Evolutionary conservation across 2,888 invertebrate species (phyloP).

Genomic region (Auanema sp.): DNA sequence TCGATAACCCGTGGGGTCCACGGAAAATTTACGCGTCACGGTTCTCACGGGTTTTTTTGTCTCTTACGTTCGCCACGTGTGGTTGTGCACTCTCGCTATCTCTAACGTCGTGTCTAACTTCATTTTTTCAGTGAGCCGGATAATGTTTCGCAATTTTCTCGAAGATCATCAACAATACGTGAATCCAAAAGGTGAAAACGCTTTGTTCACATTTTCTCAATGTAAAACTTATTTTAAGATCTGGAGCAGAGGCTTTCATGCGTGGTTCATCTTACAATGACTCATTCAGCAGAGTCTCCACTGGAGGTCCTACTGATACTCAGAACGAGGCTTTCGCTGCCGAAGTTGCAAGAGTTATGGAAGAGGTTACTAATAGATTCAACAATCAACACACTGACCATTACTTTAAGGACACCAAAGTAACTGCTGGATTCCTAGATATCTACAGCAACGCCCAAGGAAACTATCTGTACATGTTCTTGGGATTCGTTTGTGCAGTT

Average conservation of each 20-base stretch:
- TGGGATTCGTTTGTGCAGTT: slow-evolving; percentile 35
- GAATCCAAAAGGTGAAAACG: slow-evolving; percentile 10
- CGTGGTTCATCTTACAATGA: slow-evolving; percentile 36
- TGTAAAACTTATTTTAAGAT: slow-evolving; percentile 19
- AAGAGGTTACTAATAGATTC: slow-evolving; percentile 11
- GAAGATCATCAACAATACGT: slow-evolving; percentile 12
- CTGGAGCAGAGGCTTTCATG: slow-evolving; percentile 39
- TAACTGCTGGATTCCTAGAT: slow-evolving; percentile 42
- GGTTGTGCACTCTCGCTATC: too few species aligned
- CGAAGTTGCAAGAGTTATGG: slow-evolving; percentile 43
- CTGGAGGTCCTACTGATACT: slow-evolving; percentile 19
- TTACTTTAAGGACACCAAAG: slow-evolving; percentile 28
- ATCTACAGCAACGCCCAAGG: slow-evolving; percentile 44
- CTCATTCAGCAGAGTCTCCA: slow-evolving; percentile 24
- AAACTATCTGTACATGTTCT: slow-evolving; percentile 17
- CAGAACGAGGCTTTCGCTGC: slow-evolving; percentile 46
- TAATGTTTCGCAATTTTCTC: slow-evolving; percentile 1
- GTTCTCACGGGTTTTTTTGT: too few species aligned
- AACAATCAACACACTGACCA: background rate
- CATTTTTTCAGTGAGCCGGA: slow-evolving; percentile 32
- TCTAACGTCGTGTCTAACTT: background rate
- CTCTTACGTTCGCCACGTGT: too few species aligned
- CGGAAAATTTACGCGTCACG: too few species aligned
- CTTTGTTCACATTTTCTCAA: background rate
- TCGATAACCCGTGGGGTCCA: background rate